These are phyloP conservation scores for Pseudomyrmex gracilis DNA, from an alignment of 1,140 invertebrate genomes.

Conservation along the genomic window DNA sequence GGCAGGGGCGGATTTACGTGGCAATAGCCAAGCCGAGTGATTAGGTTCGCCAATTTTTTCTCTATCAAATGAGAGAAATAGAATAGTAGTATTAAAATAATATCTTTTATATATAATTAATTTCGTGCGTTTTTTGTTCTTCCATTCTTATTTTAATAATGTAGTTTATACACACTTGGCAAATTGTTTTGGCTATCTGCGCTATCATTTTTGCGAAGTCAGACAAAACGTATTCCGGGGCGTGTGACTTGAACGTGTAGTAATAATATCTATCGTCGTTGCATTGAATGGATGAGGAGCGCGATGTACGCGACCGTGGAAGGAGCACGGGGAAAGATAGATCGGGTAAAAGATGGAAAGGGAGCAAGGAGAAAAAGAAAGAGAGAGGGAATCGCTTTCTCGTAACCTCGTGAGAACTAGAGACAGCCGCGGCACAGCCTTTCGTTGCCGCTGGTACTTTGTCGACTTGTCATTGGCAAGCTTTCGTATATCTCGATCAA, in stretches of 20 bases:
- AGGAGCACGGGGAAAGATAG: constrained; percentile 49
- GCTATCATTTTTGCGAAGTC: not conserved
- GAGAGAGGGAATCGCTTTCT: constrained; percentile 74
- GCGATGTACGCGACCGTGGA: constrained; percentile 32
- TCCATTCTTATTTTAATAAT: constrained; percentile 1
- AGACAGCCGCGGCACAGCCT: constrained; percentile 67
- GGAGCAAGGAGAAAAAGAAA: constrained; percentile 22
- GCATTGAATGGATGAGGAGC: constrained; percentile 30
- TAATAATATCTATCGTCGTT: constrained; percentile 15
- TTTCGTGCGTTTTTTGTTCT: not conserved
- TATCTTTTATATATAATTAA: no score
- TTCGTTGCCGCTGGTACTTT: constrained; percentile 48
- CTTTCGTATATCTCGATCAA: constrained; percentile 1
- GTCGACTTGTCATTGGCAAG: constrained; percentile 56
- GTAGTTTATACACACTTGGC: not conserved
- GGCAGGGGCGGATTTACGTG: constrained; percentile 61
- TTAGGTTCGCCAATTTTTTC: constrained; percentile 54
- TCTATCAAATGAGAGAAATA: not conserved
- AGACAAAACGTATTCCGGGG: not conserved
- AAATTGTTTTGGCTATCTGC: not conserved
- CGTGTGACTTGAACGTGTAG: constrained; percentile 16
- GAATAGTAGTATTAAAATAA: no score
- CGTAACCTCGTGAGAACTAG: constrained; percentile 80
- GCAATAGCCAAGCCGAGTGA: constrained; percentile 6
- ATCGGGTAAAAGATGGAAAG: constrained; percentile 38